Evolutionary conservation across 2,113 vertebrate genomes (phyloP), one percentile per base, ranked within the genome.

Genomic region (Apaloderma vittatum): DNA sequence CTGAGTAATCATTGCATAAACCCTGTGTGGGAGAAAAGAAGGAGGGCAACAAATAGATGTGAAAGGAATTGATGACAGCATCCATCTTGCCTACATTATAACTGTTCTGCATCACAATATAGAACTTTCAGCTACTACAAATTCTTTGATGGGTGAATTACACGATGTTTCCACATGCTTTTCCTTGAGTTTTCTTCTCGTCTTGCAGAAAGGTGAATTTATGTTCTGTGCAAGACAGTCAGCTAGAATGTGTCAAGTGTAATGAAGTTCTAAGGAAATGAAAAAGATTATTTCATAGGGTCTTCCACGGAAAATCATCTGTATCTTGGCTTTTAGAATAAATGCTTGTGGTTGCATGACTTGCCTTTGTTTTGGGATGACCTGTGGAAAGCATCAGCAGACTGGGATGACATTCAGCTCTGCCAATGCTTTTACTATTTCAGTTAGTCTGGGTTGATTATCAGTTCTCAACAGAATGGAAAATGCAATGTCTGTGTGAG

Each of bases 1-100:
- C 88, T 92, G 88, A 94, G 75, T 81, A 90, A 94, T 81, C 61
- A 36, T 45, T 88, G 40, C 45, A 61, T 76, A 94, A 94, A 93
- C 29, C 18, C 43, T 8, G 4, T 37, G 45, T n/a, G 52, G 29
- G 57, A 90, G 66, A 74, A 43, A 51, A 13, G 61, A 52, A 66
- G 43, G 23, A 86, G 36, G 18, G 36, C 34, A 76, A 46, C 55
- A 65, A 59, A 48, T 7, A 57, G 22, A 65, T 16, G 57, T 27
- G 37, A 79, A 52, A 68, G 37, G 11, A 88, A 68, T 12, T 20
- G 37, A 63, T 81, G 88, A 72, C 30, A 81, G 27, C 30, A 54
- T 21, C 27, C 17, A 15, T 29, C 65, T n/a, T 93, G 37, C 45
- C 61, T 72, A n/a, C 0, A 1, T 75, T 55, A 62, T 34, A 88